Evolutionary conservation across 2,888 invertebrate genomes (phyloP), one percentile per base, ranked within the genome.

Genomic region (Anoncus sp.): DNA sequence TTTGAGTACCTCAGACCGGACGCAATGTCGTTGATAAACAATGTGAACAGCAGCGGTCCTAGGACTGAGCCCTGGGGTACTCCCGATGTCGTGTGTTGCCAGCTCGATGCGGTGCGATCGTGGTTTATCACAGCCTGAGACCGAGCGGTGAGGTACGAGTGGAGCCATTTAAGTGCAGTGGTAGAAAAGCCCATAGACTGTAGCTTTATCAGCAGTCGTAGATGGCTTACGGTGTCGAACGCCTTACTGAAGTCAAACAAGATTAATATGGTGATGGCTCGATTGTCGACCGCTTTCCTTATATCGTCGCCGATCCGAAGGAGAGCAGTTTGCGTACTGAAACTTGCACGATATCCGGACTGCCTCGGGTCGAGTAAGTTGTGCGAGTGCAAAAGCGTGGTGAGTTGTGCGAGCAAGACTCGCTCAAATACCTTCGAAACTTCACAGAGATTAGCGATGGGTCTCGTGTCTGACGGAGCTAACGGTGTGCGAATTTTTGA

Each of bases 251-350:
- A 40, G n/a, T 40, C 40, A 40, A 40, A 40, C 14, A 40, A n/a
- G 14, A 40, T n/a, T 6, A 75, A 45, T 12, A 69, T 18, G 2
- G 75, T 75, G 9, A 69, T 1, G 9, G 40, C 16, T 0, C 20
- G 22, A 5, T 69, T n/a, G 18, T 69, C 69, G 1, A 69, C 69
- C 10, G 47, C 75, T 9, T 16, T 1, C 47, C 66, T 57, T 1
- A 75, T 47, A 14, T 60, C 69, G 10, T 75, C 51, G 3, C 16
- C 20, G 1, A 62, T n/a, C 7, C 20, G 14, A 3, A 75, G 3
- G 14, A 75, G 31, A 9, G 75, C 62, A 2, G 75, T 31, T 20
- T 67, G 60, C 2, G 75, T 75, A 18, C 53, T 75, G 40, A 47
- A 45, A 12, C 43, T 27, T 12, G 5, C 22, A 1, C 75, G 49